phyloP scores from a whole-genome alignment of 2,113 vertebrate species.

The Brachyhypopomus occidentalis region DNA sequence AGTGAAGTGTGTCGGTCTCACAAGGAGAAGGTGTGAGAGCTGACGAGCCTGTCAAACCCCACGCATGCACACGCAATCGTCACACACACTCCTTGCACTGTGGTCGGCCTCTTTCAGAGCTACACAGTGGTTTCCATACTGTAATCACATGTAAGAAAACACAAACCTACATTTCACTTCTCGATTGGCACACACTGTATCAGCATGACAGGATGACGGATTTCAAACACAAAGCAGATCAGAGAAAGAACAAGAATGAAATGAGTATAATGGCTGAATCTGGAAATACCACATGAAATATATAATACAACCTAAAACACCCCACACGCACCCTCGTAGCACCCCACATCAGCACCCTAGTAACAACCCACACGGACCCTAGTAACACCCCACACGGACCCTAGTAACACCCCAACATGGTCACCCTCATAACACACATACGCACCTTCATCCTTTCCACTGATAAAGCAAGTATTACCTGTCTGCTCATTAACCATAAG shows the following conservation, averaged over 20 bases:
- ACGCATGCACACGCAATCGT: slow-evolving; percentile 32
- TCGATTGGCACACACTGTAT: slow-evolving; percentile 32
- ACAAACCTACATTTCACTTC: slow-evolving; percentile 38
- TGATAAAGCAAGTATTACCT: slow-evolving; percentile 17
- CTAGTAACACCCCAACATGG: too few species aligned
- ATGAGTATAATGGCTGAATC: slow-evolving; percentile 30
- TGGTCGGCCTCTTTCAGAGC: slow-evolving; percentile 35
- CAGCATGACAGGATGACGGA: neutral
- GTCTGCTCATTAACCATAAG: slow-evolving; percentile 12
- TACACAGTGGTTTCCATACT: slow-evolving; percentile 46
- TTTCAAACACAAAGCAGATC: slow-evolving; percentile 27
- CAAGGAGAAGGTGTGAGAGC: slow-evolving; percentile 24
- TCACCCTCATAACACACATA: slow-evolving; percentile 52
- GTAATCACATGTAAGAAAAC: slow-evolving; percentile 42
- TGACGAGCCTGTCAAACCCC: slow-evolving; percentile 18
- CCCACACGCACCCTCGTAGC: too few species aligned
- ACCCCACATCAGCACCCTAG: too few species aligned
- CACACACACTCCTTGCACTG: slow-evolving; percentile 39
- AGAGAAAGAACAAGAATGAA: neutral
- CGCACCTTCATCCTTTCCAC: slow-evolving; percentile 44
- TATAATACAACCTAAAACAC: slow-evolving; percentile 21
- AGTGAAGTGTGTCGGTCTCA: slow-evolving; percentile 7
- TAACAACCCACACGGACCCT: too few species aligned
- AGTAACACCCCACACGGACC: too few species aligned
- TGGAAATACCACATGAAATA: slow-evolving; percentile 63